These are phyloP conservation scores for Galaxias olidus DNA, from an alignment of 2,797 vertebrate species.

Conservation along the genomic window DNA sequence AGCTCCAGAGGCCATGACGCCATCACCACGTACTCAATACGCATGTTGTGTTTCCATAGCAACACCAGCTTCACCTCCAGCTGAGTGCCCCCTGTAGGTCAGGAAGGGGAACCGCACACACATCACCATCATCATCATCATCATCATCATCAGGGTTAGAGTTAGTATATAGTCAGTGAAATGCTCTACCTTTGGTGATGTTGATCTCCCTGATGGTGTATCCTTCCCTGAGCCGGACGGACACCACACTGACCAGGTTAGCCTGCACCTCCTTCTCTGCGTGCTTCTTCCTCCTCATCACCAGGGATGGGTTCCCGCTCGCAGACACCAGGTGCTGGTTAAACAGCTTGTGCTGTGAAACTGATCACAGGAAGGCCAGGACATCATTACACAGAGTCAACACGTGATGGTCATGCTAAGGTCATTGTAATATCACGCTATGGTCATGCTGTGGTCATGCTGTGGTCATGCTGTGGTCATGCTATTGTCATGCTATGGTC, in stretches of 20 bases:
- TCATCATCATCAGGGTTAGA: no score
- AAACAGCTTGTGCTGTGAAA: conserved; percentile 95
- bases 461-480: no score
- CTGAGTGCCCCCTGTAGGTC: conserved; percentile 83
- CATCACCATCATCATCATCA: background rate
- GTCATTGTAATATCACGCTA: no score
- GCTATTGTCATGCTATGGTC: no score
- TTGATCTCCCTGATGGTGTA: conserved; percentile 95
- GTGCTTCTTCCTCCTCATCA: conserved; percentile 95
- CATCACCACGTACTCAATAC: conserved; percentile 91
- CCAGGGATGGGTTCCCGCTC: conserved; percentile 93
- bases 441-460: no score
- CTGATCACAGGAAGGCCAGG: conserved; percentile 56
- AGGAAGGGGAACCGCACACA: background rate
- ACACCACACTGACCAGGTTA: conserved; percentile 91
- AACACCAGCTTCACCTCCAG: conserved; percentile 95
- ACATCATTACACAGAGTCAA: no score
- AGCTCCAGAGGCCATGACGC: conserved; percentile 91
- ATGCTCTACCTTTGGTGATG: conserved; percentile 87
- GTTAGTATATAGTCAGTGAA: no score
- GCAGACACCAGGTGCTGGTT: conserved; percentile 96
- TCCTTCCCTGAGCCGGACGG: conserved; percentile 92
- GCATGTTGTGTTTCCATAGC: conserved; percentile 99
- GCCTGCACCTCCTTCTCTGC: conserved; percentile 95
- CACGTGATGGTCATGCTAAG: no score